These are phyloP conservation scores for Holotrichia oblita DNA, from an alignment of 1,140 invertebrate species.

Conservation along the genomic window DNA sequence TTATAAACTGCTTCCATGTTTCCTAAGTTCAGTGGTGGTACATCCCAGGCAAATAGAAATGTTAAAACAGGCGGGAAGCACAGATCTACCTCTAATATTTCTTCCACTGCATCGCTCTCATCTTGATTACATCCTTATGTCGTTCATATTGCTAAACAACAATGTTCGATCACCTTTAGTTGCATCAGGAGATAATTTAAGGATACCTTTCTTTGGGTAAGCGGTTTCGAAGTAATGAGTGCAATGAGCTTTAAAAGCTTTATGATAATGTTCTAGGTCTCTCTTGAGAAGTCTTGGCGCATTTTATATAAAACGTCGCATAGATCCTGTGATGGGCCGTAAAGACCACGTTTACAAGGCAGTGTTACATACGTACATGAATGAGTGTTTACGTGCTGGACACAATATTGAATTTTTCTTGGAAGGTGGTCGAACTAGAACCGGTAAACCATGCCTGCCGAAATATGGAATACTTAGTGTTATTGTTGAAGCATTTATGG, in stretches of 20 bases:
- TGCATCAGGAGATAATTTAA: conserved; percentile 93
- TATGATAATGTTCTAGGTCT: conserved; percentile 63
- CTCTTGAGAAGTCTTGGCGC: conserved; percentile 88
- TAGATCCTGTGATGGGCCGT: conserved; percentile 77
- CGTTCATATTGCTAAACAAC: conserved; percentile 85
- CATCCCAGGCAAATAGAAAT: conserved; percentile 81
- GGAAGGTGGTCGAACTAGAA: conserved; percentile 91
- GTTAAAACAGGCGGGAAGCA: conserved; percentile 73
- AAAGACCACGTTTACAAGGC: conserved; percentile 87
- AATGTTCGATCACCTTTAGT: conserved; percentile 87
- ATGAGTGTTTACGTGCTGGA: conserved; percentile 81
- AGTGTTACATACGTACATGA: conserved; percentile 88
- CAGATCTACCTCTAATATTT: conserved; percentile 84
- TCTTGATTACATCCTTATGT: conserved; percentile 92
- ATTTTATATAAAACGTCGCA: conserved; percentile 91
- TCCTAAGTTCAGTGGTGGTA: conserved; percentile 80
- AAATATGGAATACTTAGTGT: conserved; percentile 94
- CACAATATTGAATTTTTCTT: conserved; percentile 96
- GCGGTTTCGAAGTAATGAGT: neutral
- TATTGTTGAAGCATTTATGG: conserved; percentile 88
- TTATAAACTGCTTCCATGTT: conserved; percentile 84
- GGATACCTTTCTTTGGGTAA: conserved; percentile 90
- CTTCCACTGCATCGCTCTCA: conserved; percentile 91
- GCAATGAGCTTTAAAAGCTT: neutral
- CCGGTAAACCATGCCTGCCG: conserved; percentile 89